Evolutionary conservation across 2,888 invertebrate species (phyloP), one percentile per base, ranked within the genome.

Genomic region (Phortica okadai): DNA sequence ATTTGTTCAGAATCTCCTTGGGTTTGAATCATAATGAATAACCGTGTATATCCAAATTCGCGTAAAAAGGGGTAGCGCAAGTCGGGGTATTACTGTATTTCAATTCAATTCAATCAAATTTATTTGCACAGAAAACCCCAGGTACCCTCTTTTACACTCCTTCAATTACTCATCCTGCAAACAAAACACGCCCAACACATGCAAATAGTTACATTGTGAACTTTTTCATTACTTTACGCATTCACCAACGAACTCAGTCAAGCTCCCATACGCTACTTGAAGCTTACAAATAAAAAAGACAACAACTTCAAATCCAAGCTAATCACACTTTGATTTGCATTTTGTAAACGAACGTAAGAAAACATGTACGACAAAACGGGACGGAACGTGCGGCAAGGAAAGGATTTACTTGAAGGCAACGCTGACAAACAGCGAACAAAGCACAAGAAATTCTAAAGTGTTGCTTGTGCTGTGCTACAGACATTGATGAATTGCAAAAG

Each of bases 291-390:
- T 81, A 77, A 84, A 83, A 85, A 25, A 16, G 78, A 82, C 77
- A 84, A 83, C 83, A 85, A 83, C 83, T 82, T 85, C 81, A 84
- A 86, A 85, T 85, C 84, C 86, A 59, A 84, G 85, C 85, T 85
- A 86, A 86, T 85, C 86, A 83, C 86, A 86, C 85, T 85, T 85
- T 85, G 85, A 85, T 85, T 85, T 85, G 85, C 86, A 84, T 85
- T 84, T 83, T 75, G 80, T 81, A 80, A 75, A 81, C n/a, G 75
- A 75, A 83, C 70, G 79, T 76, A 76, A 66, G 6, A 50, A 54
- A 16, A n/a, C 54, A 42, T n/a, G 74, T 45, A 70, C 7, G 41
- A 64, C 25, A 14, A 41, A 64, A 11, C 41, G 64, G 14, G 25
- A n/a, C 6, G n/a, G 62, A 16, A 16, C n/a, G 7, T 7, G 41